Evolutionary conservation across 2,113 vertebrate genomes (phyloP).

Genomic region (Hemiscyllium ocellatum): DNA sequence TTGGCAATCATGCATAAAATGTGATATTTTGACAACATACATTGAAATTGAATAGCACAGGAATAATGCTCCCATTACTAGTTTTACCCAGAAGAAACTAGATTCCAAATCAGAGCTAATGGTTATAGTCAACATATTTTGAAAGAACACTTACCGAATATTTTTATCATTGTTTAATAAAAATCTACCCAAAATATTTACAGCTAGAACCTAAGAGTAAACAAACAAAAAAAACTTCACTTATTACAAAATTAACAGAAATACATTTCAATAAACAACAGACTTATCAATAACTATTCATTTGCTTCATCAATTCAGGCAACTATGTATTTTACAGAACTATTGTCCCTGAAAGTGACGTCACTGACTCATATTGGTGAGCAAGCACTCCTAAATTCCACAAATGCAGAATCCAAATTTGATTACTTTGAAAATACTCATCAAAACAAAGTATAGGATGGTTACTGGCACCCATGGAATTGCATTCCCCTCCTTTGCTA

Average conservation of each 20-base stretch:
- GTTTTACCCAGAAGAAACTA: background rate
- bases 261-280: background rate
- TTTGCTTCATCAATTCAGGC: background rate
- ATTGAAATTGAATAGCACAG: background rate
- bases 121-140: background rate
- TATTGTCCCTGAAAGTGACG: background rate
- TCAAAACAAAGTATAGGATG: background rate
- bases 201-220: conserved; percentile 30
- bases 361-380: background rate
- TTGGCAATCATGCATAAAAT: background rate
- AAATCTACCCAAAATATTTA: conserved; percentile 39
- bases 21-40: background rate
- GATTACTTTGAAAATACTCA: background rate
- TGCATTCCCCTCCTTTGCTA: too few species aligned
- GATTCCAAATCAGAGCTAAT: background rate
- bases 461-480: background rate
- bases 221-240: conserved; percentile 7
- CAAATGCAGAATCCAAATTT: background rate
- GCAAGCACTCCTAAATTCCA: background rate
- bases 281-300: background rate
- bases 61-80: background rate
- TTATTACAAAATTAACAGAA: background rate
- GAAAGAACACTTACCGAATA: conserved; percentile 19
- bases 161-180: conserved; percentile 38
- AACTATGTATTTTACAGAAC: background rate